phyloP scores from a whole-genome alignment of 2,113 vertebrate species.

The Cebus imitator region DNA sequence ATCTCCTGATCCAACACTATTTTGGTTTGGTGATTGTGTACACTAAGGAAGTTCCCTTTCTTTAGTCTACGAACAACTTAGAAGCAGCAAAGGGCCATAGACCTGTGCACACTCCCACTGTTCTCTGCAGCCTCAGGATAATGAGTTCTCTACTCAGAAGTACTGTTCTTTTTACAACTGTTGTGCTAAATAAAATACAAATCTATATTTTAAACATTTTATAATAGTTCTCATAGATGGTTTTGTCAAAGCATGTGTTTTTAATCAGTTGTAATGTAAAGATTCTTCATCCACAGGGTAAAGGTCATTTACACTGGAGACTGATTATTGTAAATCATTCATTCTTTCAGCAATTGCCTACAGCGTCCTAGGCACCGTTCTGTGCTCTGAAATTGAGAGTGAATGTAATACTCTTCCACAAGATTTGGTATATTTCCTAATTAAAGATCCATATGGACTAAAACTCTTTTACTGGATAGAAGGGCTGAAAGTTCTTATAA shows the following conservation, averaged over 20 bases:
- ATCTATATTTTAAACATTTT: background rate
- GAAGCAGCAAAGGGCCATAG: background rate
- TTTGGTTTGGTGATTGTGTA: background rate
- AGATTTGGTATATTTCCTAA: constrained; percentile 17
- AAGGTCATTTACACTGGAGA: background rate
- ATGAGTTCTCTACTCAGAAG: background rate
- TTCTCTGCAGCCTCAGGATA: background rate
- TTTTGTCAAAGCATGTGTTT: background rate
- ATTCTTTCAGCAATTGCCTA: background rate
- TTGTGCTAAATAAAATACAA: background rate
- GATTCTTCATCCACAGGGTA: background rate
- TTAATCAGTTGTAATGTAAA: background rate
- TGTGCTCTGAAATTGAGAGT: background rate
- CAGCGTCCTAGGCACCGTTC: fast-evolving
- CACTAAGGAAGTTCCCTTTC: background rate
- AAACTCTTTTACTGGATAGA: background rate
- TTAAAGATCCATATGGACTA: background rate
- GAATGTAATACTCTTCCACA: background rate
- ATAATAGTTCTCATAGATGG: background rate
- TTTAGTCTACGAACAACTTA: background rate
- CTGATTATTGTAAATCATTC: background rate
- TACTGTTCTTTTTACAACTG: background rate
- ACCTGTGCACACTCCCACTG: background rate
- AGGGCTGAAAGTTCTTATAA: background rate
- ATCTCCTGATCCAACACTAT: background rate